Base-by-base conservation (phyloP, 2,113 vertebrate genomes). In the Nycticorax nycticorax region DNA sequence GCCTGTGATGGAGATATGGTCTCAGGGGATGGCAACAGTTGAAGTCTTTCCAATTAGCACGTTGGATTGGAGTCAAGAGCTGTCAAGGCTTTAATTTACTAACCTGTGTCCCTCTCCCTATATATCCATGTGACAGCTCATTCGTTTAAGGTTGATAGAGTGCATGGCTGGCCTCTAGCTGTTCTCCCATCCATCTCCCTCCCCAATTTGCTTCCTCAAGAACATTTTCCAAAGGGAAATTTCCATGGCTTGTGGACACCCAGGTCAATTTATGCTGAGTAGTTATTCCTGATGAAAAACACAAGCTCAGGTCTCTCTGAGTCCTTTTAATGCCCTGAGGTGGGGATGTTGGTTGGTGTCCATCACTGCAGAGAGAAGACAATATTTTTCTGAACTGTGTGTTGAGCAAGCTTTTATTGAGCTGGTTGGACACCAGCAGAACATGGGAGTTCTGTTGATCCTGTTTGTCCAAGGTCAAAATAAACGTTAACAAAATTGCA, bases 31-130 rank as follows among this genome's bases (percentile, higher is more conserved):
- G 7, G 91, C 89, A 95, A 83, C 27, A 85, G 86, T 37, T 87
- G 92, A 89, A 95, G 89, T 41, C 89, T 91, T 97, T 97, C 95
- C 95, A 97, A 93, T 97, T 95, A 96, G 94, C 91, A 26, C 60
- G 5, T 82, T 95, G 97, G 91, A 97, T 62, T 19, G 62, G 56
- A 97, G 92, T 95, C 97, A 97, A 85, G 96, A 93, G 71, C 77
- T 97, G 96, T 18, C 95, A 92, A 84, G 52, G 69, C 28, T 88
- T 56, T 79, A 91, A 97, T 97, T 95, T 89, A 97, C 91, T 87
- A 17, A 91, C 89, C 95, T 75, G 28, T 48, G 86, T 92, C 92
- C 74, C 83, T 93, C 69, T 95, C 84, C 95, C 77, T 52, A 22
- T 92, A 85, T 41, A 91, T 93, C 91, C 89, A 53, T 2, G 69